Base-by-base conservation (phyloP, 2,888 invertebrate species). In the Epistrophe grossulariae region DNA sequence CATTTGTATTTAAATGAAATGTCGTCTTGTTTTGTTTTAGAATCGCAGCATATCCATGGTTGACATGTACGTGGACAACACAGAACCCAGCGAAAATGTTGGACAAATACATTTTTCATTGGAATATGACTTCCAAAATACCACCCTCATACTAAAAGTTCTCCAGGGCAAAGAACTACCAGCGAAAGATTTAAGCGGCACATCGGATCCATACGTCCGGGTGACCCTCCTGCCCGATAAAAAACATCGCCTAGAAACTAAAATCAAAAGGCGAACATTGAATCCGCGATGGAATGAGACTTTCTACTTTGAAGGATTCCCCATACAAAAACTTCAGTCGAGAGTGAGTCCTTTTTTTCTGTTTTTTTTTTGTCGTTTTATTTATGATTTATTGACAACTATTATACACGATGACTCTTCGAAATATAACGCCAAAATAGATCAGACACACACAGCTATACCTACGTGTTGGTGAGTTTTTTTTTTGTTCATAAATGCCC, bases 271-370 rank as follows among this genome's bases (percentile, higher is more conserved):
- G 84, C 95, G 98, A 87, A 98, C 98, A 19, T 94, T 98, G 73
- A 98, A 98, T 93, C 98, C 98, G 0, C 94, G 97, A 89, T 98
- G 98, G 98, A 98, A 98, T 93, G 98, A 98, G 93, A 98, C 98
- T 35, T 97, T 98, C 92, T 98, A 98, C 93, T 98, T 98, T 91
- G 98, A 98, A 94, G 98, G 98, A 83, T 98, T 98, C 91, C 98
- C 98, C 28, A 97, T 98, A 90, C 98, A 98, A 93, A 98, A 98
- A 93, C 94, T 98, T 79, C 98, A 98, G 92, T 97, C 97, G 89
- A 95, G 98, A 92, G 98, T 95, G 91, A 91, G 91, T 64, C 45
- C 9, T 50, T 24, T 4, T 15, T 43, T n/a, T 11, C n/a, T 1
- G 6, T 59, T 11, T 8, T 48, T 48, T 48, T 4, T 17, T 17